Evolutionary conservation across 2,113 vertebrate species (phyloP).

Genomic region (Ophiodon elongatus): DNA sequence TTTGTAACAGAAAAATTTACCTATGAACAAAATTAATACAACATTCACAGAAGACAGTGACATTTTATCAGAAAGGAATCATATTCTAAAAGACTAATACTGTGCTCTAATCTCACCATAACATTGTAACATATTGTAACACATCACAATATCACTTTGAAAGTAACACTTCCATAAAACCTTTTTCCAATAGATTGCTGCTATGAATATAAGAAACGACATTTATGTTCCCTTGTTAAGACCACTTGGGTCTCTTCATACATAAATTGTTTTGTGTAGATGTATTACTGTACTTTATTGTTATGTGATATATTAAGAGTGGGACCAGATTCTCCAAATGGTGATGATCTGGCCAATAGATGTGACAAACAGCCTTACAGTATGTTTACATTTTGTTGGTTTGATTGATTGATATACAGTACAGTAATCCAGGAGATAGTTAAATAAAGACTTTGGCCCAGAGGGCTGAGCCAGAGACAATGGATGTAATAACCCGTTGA

Average conservation of each 20-base stretch:
- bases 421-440: too few relatives aligned
- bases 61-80: neutral
- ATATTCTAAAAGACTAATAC: neutral
- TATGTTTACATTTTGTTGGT: too few relatives aligned
- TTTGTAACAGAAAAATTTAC: neutral
- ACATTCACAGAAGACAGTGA: neutral
- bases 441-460: too few relatives aligned
- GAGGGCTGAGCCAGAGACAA: too few relatives aligned
- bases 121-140: neutral
- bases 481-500: neutral
- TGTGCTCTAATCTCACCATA: neutral
- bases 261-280: neutral
- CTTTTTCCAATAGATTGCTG: neutral
- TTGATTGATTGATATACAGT: too few relatives aligned
- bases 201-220: too few relatives aligned
- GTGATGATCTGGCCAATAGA: too few relatives aligned
- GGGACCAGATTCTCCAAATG: too few relatives aligned
- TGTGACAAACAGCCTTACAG: too few relatives aligned
- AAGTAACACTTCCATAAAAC: too few relatives aligned
- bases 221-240: too few relatives aligned
- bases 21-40: neutral
- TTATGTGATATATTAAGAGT: neutral
- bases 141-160: too few relatives aligned
- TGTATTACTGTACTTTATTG: neutral
- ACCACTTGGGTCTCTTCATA: neutral